Evolutionary conservation across 2,888 invertebrate genomes (phyloP).

Genomic region (Noctuana brunneofusca): DNA sequence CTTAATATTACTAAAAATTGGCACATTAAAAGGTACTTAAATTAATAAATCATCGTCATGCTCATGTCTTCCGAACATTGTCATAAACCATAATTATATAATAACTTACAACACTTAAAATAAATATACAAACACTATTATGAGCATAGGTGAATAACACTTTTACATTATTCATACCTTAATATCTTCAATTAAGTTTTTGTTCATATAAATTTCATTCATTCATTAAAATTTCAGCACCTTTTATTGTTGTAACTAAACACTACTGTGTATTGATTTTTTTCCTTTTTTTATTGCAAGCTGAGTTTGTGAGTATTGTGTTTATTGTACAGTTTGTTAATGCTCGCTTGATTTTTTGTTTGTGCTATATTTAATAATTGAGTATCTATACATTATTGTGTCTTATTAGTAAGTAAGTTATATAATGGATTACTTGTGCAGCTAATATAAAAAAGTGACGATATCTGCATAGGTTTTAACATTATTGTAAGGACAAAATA

Average conservation of each 20-base stretch:
- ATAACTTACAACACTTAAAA: background rate
- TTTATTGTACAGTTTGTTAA: background rate
- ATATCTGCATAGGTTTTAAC: background rate
- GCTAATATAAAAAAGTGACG: background rate
- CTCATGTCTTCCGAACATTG: background rate
- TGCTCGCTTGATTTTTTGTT: constrained; percentile 10
- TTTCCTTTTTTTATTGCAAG: constrained; percentile 23
- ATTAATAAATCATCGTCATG: background rate
- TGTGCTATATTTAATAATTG: constrained; percentile 11
- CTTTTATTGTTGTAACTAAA: background rate
- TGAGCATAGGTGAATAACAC: background rate
- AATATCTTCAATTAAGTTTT: too few species aligned
- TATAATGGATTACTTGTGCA: background rate
- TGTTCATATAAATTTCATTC: too few species aligned
- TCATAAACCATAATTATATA: background rate
- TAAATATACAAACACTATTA: background rate
- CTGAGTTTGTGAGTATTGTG: constrained; percentile 25
- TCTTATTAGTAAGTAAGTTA: background rate
- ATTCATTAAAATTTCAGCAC: background rate
- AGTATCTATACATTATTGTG: background rate
- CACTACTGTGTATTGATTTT: constrained; percentile 14
- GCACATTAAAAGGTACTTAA: background rate
- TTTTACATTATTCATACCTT: background rate
- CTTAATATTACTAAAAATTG: background rate
- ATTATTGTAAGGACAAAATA: background rate